Percentiles rank a stretch among this genome's conserved stretches.
Conservation (phyloP, 2,888 invertebrate species). For the Nudaria mundana region DNA sequence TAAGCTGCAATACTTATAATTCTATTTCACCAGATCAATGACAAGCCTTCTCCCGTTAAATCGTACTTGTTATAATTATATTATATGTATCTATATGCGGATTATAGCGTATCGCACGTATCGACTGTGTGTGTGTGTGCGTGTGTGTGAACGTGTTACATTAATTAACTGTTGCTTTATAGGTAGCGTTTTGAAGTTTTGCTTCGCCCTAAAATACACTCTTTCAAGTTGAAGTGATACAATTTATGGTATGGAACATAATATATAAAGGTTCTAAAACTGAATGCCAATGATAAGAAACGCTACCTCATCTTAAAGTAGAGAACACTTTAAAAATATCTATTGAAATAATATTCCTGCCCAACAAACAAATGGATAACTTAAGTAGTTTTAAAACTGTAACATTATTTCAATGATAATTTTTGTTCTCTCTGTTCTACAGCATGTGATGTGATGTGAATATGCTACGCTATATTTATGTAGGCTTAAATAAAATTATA, state of each 20-base stretch:
- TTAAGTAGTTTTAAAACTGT: not conserved
- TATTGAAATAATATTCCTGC: constrained; percentile 36
- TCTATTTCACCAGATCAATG: no score
- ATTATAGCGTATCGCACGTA: constrained; percentile 26
- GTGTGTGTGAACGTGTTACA: constrained; percentile 7
- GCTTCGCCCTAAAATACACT: not conserved
- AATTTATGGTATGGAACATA: not conserved
- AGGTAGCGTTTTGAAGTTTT: not conserved
- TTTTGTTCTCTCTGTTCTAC: constrained; percentile 19
- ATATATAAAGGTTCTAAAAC: not conserved
- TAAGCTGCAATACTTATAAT: no score
- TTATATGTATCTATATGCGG: constrained; percentile 32
- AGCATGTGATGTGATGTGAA: constrained; percentile 24
- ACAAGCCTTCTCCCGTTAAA: no score
- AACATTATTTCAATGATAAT: constrained; percentile 6
- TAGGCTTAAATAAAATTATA: constrained; percentile 21
- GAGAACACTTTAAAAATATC: constrained; percentile 31
- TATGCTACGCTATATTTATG: constrained; percentile 23
- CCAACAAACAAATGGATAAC: no score
- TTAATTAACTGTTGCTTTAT: constrained; percentile 1
- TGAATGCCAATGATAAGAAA: constrained; percentile 16
- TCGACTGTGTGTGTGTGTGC: constrained; percentile 8
- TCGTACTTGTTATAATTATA: constrained; percentile 3
- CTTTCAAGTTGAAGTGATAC: no score
- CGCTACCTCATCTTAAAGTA: constrained; percentile 33